Percentiles rank a stretch among this genome's conserved stretches.
Evolutionary conservation across 2,113 vertebrate genomes (phyloP).

Genomic region (Pavo muticus): DNA sequence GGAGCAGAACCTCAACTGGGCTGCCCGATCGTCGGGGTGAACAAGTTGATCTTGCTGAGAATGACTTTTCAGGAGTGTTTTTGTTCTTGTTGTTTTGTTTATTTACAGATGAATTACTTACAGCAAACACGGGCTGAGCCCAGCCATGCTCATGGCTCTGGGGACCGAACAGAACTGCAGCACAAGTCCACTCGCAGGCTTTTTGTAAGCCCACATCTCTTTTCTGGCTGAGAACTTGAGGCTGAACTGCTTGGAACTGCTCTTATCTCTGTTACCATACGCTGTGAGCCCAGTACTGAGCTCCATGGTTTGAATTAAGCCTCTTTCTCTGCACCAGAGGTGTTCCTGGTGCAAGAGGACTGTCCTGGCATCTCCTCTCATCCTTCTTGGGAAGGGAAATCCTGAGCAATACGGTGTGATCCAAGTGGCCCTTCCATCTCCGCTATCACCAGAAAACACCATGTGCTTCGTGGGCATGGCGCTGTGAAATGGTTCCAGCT

Average conservation of each 20-base stretch:
- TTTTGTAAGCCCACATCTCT: background rate
- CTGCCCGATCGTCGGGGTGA: background rate
- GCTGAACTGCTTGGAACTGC: background rate
- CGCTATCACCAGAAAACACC: background rate
- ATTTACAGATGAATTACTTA: background rate
- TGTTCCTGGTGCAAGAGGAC: rapidly evolving
- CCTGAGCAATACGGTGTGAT: background rate
- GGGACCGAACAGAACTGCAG: background rate
- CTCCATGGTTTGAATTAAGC: background rate
- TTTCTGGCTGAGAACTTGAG: background rate
- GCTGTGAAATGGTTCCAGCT: background rate
- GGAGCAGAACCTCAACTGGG: background rate
- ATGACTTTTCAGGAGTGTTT: background rate
- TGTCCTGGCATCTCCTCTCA: background rate
- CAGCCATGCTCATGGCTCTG: background rate
- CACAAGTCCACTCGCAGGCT: background rate
- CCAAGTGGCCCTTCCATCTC: background rate
- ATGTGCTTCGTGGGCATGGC: background rate
- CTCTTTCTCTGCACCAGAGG: background rate
- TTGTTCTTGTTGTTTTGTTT: background rate
- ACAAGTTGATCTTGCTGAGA: background rate
- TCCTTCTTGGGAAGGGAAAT: background rate
- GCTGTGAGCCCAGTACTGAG: background rate
- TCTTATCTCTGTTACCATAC: background rate
- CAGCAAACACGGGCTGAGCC: background rate